Evolutionary conservation across 2,113 vertebrate genomes (phyloP), one percentile per base, ranked within the genome.

Genomic region (Sminthopsis crassicaudata): DNA sequence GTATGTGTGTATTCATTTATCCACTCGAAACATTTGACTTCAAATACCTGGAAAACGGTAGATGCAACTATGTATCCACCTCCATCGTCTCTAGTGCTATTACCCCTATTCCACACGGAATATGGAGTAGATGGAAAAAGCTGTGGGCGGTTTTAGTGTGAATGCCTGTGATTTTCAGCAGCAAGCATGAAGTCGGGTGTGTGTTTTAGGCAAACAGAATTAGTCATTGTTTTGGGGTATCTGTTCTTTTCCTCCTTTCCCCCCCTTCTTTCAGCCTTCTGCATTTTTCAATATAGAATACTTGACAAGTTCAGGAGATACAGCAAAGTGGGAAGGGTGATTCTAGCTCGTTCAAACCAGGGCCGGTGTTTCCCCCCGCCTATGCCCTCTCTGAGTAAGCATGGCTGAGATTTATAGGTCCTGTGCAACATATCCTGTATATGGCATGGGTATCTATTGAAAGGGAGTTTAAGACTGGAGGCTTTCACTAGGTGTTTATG

Each of bases 171-270:
- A 95, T 95, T 91, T 94, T 95, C 55, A 95, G 54, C 54, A 96
- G 50, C 26, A 92, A 95, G 48, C 48, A 0, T 93, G 50, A 84
- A 51, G 51, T 90, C 96, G 91, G 42, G 96, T 95, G 10, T 95
- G 91, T 96, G 92, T 90, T 97, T 96, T 52, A 92, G 16, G 51
- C 36, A 96, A 94, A 96, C 89, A 96, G 91, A 94, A 93, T 92
- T 91, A 94, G 94, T 91, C 94, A 94, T 93, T 95, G 84, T 52
- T 98, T 95, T 91, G 51, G 91, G 22, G 48, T 51, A 2, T 96
- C 92, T 95, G 3, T 19, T 92, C 53, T 55, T 46, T 92, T 60
- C 97, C 92, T 96, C 92, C 60, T 89, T 89, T 92, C 22, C 14
- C 67, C 16, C 67, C 97, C 92, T 96, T 92, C 76, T 90, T 89